phyloP scores from a whole-genome alignment of 2,113 vertebrate species.

The Pluvianellus socialis region DNA sequence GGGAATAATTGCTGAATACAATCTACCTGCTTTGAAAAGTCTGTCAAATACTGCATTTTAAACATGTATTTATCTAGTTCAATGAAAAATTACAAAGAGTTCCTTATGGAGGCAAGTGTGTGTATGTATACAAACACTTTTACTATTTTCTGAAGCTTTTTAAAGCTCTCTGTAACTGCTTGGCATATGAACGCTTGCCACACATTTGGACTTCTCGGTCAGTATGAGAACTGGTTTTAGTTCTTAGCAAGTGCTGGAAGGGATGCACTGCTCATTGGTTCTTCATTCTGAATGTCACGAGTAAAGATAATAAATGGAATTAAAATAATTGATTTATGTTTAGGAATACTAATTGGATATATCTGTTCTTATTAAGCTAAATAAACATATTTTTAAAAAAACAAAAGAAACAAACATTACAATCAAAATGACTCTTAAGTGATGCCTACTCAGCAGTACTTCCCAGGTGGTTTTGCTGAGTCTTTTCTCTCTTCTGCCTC shows the following conservation, averaged over 20 bases:
- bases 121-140: not conserved
- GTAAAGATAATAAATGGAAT: not conserved
- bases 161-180: not conserved
- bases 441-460: not conserved
- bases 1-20: not conserved
- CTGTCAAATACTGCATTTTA: not conserved
- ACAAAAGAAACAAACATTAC: not conserved
- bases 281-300: not conserved
- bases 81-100: not conserved
- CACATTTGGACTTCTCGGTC: not conserved
- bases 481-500: not conserved
- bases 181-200: not conserved
- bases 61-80: not conserved
- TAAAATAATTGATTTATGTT: not conserved
- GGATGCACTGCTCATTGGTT: not conserved
- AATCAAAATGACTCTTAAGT: not conserved
- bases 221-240: not conserved
- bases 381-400: not conserved
- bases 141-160: not conserved
- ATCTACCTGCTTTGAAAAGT: not conserved
- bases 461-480: not conserved
- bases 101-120: not conserved
- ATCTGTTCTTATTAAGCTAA: not conserved
- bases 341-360: not conserved
- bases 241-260: not conserved